Conservation (phyloP, 2,797 vertebrate species). For the Microtus californicus region DNA sequence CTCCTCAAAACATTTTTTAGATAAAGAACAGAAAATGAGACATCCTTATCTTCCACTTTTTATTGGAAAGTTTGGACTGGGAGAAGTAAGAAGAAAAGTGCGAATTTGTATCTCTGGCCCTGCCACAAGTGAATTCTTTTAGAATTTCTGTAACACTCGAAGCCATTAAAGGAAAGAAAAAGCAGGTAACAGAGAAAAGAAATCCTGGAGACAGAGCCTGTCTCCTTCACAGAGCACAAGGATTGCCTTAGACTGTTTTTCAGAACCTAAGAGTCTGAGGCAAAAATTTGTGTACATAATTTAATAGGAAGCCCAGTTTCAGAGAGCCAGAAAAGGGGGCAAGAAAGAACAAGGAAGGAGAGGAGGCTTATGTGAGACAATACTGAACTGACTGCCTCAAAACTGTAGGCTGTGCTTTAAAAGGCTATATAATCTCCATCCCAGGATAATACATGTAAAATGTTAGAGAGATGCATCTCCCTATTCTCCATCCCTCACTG, state of each 20-base stretch:
- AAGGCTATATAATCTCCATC: neutral
- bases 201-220: slow-evolving; percentile 9
- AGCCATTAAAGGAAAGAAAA: slow-evolving; percentile 21
- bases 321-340: neutral
- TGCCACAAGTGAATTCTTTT: neutral
- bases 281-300: neutral
- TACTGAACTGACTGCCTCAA: neutral
- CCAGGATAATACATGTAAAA: neutral
- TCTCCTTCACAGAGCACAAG: neutral
- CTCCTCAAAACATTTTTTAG: slow-evolving; percentile 50
- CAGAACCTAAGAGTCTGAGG: neutral
- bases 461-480: neutral
- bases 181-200: neutral
- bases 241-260: neutral
- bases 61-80: neutral
- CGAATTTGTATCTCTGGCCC: neutral
- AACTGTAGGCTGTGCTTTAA: neutral
- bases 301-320: neutral
- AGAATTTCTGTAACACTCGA: slow-evolving; percentile 28
- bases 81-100: neutral
- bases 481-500: neutral
- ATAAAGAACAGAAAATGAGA: slow-evolving; percentile 25
- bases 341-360: neutral
- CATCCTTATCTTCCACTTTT: slow-evolving; percentile 8
- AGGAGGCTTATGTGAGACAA: neutral